These are phyloP conservation scores for Penaeus monodon DNA, from an alignment of 2,888 invertebrate species.

Conservation along the genomic window DNA sequence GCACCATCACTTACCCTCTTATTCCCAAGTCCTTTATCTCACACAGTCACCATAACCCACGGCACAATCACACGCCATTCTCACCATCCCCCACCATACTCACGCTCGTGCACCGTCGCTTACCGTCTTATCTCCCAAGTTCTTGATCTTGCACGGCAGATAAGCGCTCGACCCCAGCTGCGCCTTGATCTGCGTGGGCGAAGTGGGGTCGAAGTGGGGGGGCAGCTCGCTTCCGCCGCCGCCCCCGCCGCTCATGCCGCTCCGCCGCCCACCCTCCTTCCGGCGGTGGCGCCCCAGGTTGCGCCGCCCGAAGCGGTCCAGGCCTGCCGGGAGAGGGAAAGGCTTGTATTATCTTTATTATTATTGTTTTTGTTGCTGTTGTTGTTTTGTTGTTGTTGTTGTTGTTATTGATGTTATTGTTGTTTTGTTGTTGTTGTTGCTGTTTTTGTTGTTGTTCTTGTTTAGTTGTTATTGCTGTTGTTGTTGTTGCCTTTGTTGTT, in stretches of 20 bases:
- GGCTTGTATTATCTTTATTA: background rate
- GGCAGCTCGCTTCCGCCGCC: background rate
- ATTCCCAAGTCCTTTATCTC: too few species aligned
- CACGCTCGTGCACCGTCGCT: conserved; percentile 19
- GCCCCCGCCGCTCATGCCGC: background rate
- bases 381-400: too few species aligned
- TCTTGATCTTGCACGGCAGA: conserved; percentile 89
- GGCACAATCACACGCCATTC: too few species aligned
- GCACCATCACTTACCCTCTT: too few species aligned
- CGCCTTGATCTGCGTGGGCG: conserved; percentile 87
- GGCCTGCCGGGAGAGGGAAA: background rate
- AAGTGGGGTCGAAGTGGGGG: conserved; percentile 66
- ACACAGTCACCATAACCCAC: too few species aligned
- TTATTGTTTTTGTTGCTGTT: too few species aligned
- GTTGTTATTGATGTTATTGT: too few species aligned
- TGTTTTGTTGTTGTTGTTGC: too few species aligned
- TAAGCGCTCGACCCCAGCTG: conserved; percentile 92
- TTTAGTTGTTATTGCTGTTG: too few species aligned
- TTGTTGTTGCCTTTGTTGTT: too few species aligned
- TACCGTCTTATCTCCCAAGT: conserved; percentile 79
- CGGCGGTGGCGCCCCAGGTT: conserved; percentile 32
- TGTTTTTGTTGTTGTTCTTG: too few species aligned
- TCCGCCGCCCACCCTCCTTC: conserved; percentile 2
- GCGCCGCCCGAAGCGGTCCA: conserved; percentile 11
- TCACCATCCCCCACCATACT: too few species aligned